Base-by-base conservation (phyloP, 1,140 invertebrate genomes). In the Proctacanthus coquilletti region DNA sequence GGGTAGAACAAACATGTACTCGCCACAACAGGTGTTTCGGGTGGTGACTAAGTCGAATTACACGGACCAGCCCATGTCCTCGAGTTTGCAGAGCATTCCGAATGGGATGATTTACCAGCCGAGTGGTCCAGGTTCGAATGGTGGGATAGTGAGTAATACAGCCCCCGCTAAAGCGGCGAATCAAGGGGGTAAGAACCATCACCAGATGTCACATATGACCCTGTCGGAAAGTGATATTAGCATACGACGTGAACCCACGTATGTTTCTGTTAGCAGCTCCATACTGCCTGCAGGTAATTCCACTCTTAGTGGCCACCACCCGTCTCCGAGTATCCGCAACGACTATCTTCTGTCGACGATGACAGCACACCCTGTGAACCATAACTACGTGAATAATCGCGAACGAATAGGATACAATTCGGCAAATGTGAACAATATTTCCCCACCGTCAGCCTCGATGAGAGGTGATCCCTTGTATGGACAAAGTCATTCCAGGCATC, bases 61-160 rank as follows among this genome's bases (percentile, higher is more conserved):
- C 17, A 49, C 51, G 2, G 57, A 60, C 29, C 46, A 52, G 14
- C 45, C 48, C 6, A 58, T 58, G 44, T 60, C 57, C 18, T 52
- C 54, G 19, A 60, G 56, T 39, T 44, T 60, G 36, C 57, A 60
- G 37, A 60, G 52, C 50, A 60, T 60, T 49, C 53, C 57, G 36
- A 60, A 60, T 49, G 53, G 55, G 30, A 44, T 54, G 36, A 55
- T 51, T 19, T 58, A 56, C 42, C 44, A 42, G n/a, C 44, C 45
- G n/a, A 25, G 23, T 25, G n/a, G 6, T 25, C 6, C n/a, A 25
- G 23, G 23, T 8, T 8, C 6, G 6, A 25, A 40, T 35, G 41
- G 41, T 21, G 38, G 43, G 21, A 25, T 25, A 8, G 23, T 6
- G 6, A 33, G 15, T 13, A 14, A 14, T 29, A 29, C 15, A 14